Evolutionary conservation across 2,797 vertebrate genomes (phyloP).

Genomic region (Gorsachius magnificus): DNA sequence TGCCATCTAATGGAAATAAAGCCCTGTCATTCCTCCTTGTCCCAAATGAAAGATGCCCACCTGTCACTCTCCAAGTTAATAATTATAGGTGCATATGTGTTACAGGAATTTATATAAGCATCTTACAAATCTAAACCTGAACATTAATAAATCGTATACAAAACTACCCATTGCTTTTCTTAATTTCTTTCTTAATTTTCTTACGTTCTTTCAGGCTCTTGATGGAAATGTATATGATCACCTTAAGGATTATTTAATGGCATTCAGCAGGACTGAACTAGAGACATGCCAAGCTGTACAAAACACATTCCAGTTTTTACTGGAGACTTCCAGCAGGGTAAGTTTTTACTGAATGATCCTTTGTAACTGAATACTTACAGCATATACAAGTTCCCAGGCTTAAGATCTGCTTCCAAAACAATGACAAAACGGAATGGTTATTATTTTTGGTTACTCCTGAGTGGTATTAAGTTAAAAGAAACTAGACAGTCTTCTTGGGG

Average conservation of each 20-base stretch:
- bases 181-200: background rate
- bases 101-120: fast-evolving
- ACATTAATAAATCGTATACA: fast-evolving
- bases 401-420: background rate
- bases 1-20: slow-evolving; percentile 63
- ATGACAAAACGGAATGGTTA: background rate
- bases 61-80: background rate
- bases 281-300: slow-evolving; percentile 93
- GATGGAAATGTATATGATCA: slow-evolving; percentile 95
- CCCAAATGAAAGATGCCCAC: fast-evolving
- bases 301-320: slow-evolving; percentile 95
- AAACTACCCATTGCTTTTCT: background rate
- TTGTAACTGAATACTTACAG: background rate
- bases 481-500: background rate
- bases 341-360: slow-evolving; percentile 57
- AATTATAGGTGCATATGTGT: fast-evolving
- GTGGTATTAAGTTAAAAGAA: background rate
- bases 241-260: slow-evolving; percentile 95
- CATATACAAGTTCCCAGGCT: background rate
- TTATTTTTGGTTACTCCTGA: background rate
- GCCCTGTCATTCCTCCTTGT: background rate
- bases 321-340: slow-evolving; percentile 95
- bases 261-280: slow-evolving; percentile 92
- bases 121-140: fast-evolving
- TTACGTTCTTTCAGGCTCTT: slow-evolving; percentile 79